Conservation (phyloP, 2,113 vertebrate genomes). For the Catagonus wagneri region DNA sequence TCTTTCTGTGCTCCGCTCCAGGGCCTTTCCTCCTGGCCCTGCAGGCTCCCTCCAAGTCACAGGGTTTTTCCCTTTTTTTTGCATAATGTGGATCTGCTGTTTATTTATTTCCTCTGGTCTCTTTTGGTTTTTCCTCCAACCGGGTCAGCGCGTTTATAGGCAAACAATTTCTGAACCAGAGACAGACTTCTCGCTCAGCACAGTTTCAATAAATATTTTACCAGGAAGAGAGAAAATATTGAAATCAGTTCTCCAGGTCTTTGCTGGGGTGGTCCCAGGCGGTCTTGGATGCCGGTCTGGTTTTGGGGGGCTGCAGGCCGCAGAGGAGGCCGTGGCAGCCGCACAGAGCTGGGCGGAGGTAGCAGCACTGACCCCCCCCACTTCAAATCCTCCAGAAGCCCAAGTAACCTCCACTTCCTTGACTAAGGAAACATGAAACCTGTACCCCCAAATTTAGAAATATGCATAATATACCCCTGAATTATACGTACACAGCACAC, state of each 20-base stretch:
- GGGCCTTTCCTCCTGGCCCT: background rate
- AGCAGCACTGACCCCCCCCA: background rate
- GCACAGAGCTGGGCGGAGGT: background rate
- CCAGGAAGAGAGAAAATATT: conserved; percentile 72
- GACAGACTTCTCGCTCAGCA: conserved; percentile 27
- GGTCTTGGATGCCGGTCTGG: background rate
- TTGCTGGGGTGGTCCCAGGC: background rate
- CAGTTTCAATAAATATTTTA: conserved; percentile 58
- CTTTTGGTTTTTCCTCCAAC: conserved; percentile 46
- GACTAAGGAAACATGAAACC: background rate
- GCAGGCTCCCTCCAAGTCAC: conserved; percentile 11
- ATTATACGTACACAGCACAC: fast-evolving
- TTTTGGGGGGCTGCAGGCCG: background rate
- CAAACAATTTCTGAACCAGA: conserved; percentile 69
- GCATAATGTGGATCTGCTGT: background rate
- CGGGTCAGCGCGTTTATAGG: conserved; percentile 31
- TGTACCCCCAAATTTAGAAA: background rate
- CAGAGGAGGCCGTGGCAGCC: background rate
- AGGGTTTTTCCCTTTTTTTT: no score
- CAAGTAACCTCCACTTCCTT: background rate
- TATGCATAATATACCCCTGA: background rate
- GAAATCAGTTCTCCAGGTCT: conserved; percentile 55
- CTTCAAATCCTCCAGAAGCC: background rate
- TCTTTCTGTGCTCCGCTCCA: background rate
- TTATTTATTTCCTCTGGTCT: background rate